Conservation (phyloP, 2,888 invertebrate species). For the Hypsopygia costalis region DNA sequence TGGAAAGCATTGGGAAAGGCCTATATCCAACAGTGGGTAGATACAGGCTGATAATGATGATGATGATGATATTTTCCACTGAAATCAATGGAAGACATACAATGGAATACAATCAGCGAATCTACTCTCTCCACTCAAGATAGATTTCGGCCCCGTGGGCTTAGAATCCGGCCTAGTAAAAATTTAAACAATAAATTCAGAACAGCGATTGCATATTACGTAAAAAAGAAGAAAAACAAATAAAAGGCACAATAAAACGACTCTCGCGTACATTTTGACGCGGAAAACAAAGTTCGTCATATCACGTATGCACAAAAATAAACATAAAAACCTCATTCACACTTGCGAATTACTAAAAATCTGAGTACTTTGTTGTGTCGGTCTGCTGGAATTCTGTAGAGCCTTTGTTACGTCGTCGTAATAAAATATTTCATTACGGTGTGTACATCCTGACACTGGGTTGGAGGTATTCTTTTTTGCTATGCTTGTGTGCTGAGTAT, state of each 20-base stretch:
- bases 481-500: neutral
- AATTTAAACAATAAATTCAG: neutral
- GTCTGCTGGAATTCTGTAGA: constrained; percentile 40
- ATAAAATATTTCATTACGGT: constrained; percentile 74
- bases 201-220: constrained; percentile 6
- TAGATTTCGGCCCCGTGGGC: too few relatives aligned
- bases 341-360: constrained; percentile 62
- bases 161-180: too few relatives aligned
- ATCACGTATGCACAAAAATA: constrained; percentile 30
- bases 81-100: too few relatives aligned
- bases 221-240: constrained; percentile 3
- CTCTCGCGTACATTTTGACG: constrained; percentile 12
- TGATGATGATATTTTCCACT: too few relatives aligned
- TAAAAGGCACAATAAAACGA: constrained; percentile 5
- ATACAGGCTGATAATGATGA: too few relatives aligned
- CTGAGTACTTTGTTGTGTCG: constrained; percentile 65
- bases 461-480: neutral
- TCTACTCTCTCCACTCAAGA: too few relatives aligned
- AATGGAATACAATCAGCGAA: too few relatives aligned
- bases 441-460: constrained; percentile 37
- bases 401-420: constrained; percentile 53
- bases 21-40: too few relatives aligned
- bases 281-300: constrained; percentile 17
- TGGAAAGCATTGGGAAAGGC: too few relatives aligned
- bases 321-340: constrained; percentile 38